A percentile compares a stretch with the other conserved stretches of the same genome.
These are phyloP conservation scores for Pseudochirops corinnae DNA, from an alignment of 2,797 vertebrate genomes.

Conservation along the genomic window DNA sequence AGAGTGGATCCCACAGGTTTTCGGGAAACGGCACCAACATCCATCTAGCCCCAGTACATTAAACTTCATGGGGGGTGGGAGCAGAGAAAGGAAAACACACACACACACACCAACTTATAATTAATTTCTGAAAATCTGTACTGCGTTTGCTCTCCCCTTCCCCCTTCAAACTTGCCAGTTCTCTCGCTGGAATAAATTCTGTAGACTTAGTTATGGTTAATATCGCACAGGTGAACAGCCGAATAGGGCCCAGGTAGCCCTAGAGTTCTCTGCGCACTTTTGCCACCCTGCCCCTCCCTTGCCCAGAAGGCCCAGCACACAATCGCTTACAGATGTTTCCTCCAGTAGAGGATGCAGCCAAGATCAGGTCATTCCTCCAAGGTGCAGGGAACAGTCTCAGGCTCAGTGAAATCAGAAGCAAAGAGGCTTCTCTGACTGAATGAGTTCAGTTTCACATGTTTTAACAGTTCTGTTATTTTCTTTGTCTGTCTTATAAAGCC, in stretches of 20 bases:
- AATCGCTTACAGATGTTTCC: slow-evolving; percentile 71
- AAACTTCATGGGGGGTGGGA: slow-evolving; percentile 75
- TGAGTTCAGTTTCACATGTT: slow-evolving; percentile 37
- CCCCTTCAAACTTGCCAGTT: slow-evolving; percentile 64
- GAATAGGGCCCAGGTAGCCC: slow-evolving; percentile 9
- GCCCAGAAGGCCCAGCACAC: slow-evolving; percentile 63
- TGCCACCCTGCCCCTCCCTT: neutral
- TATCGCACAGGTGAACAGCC: slow-evolving; percentile 77
- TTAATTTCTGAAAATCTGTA: slow-evolving; percentile 77
- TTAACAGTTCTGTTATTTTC: slow-evolving; percentile 32
- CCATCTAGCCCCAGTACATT: slow-evolving; percentile 73
- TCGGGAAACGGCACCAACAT: slow-evolving; percentile 84
- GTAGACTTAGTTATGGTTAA: slow-evolving; percentile 68
- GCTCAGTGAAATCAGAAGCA: slow-evolving; percentile 53
- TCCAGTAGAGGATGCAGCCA: slow-evolving; percentile 56
- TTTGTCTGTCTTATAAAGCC: slow-evolving; percentile 46
- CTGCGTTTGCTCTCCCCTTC: neutral
- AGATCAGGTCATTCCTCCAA: slow-evolving; percentile 66
- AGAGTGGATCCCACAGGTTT: slow-evolving; percentile 90
- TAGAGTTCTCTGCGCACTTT: neutral
- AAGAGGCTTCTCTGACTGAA: neutral
- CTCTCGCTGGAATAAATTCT: slow-evolving; percentile 66
- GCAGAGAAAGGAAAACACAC: neutral
- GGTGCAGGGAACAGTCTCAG: slow-evolving; percentile 66
- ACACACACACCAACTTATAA: slow-evolving; percentile 76